phyloP scores from a whole-genome alignment of 2,888 invertebrate genomes.

The Drosophila borborema region DNA sequence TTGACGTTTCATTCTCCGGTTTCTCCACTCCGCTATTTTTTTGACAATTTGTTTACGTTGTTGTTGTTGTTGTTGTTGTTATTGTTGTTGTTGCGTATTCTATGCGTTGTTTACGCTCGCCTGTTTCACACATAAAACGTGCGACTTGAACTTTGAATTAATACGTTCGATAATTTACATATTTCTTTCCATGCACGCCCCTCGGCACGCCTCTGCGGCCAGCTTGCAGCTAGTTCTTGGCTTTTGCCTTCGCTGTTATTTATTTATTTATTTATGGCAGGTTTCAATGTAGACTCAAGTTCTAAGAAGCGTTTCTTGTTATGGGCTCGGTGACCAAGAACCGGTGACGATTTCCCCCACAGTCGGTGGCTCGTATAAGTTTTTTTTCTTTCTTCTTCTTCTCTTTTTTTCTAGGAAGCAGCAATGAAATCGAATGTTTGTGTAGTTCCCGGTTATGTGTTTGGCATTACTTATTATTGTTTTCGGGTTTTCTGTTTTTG shows the following conservation, averaged over 20 bases:
- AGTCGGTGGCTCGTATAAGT: slow-evolving; percentile 34
- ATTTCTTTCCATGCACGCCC: slow-evolving; percentile 32
- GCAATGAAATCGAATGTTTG: slow-evolving; percentile 57
- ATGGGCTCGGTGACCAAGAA: slow-evolving; percentile 43
- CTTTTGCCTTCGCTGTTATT: slow-evolving; percentile 11
- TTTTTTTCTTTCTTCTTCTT: slow-evolving; percentile 8
- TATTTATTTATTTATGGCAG: slow-evolving; percentile 72
- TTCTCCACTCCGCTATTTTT: slow-evolving; percentile 19
- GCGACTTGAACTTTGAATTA: slow-evolving; percentile 79
- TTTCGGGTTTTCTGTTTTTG: slow-evolving; percentile 37
- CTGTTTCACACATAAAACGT: slow-evolving; percentile 70
- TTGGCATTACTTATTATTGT: slow-evolving; percentile 56
- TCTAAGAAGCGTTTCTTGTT: slow-evolving; percentile 42
- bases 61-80: slow-evolving; percentile 29
- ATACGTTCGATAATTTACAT: slow-evolving; percentile 79
- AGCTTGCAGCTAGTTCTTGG: slow-evolving; percentile 23
- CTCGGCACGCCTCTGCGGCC: background rate
- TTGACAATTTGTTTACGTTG: slow-evolving; percentile 53
- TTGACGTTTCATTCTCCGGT: slow-evolving; percentile 33
- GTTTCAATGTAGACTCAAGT: slow-evolving; percentile 56
- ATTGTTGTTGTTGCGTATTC: slow-evolving; percentile 29
- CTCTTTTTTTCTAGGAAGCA: slow-evolving; percentile 59
- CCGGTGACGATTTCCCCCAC: slow-evolving; percentile 26
- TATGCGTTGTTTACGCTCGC: slow-evolving; percentile 58
- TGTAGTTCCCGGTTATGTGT: slow-evolving; percentile 72